Percentiles rank a stretch among this genome's conserved stretches.
These are phyloP conservation scores for Hoplostethus atlanticus DNA, from an alignment of 2,797 vertebrate species.

Conservation along the genomic window DNA sequence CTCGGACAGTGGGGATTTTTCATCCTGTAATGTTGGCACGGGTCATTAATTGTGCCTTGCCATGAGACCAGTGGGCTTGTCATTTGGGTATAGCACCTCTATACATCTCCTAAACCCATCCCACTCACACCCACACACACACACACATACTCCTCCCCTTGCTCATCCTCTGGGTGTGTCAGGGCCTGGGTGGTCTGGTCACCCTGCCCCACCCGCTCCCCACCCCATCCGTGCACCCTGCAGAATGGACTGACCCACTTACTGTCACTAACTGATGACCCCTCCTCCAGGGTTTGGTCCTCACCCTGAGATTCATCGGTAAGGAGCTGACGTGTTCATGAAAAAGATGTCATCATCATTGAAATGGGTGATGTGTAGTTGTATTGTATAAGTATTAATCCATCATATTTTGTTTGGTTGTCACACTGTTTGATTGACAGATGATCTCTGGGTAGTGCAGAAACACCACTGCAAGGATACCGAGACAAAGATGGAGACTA, in stretches of 20 bases:
- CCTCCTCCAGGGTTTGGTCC: slow-evolving; percentile 62
- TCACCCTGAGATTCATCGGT: slow-evolving; percentile 18
- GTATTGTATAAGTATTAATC: no score
- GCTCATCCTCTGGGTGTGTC: slow-evolving; percentile 67
- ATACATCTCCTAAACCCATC: slow-evolving; percentile 84
- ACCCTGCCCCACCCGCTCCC: neutral
- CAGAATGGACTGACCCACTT: slow-evolving; percentile 77
- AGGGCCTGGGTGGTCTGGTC: slow-evolving; percentile 53
- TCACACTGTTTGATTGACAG: no score
- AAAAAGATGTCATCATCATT: slow-evolving; percentile 42
- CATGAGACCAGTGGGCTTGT: slow-evolving; percentile 90
- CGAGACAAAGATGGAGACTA: no score
- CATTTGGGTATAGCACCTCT: slow-evolving; percentile 89
- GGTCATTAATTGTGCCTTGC: slow-evolving; percentile 94
- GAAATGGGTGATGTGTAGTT: neutral
- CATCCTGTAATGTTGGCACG: slow-evolving; percentile 91
- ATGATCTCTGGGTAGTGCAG: no score
- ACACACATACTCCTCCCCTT: slow-evolving; percentile 5
- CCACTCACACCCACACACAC: slow-evolving; percentile 10
- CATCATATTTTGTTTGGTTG: no score
- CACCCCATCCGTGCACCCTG: slow-evolving; percentile 44
- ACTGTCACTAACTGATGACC: slow-evolving; percentile 74
- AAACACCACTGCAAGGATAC: no score
- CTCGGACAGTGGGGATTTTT: slow-evolving; percentile 90
- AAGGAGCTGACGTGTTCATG: slow-evolving; percentile 31